phyloP scores from a whole-genome alignment of 1,140 invertebrate species.

The Solenopsis invicta region DNA sequence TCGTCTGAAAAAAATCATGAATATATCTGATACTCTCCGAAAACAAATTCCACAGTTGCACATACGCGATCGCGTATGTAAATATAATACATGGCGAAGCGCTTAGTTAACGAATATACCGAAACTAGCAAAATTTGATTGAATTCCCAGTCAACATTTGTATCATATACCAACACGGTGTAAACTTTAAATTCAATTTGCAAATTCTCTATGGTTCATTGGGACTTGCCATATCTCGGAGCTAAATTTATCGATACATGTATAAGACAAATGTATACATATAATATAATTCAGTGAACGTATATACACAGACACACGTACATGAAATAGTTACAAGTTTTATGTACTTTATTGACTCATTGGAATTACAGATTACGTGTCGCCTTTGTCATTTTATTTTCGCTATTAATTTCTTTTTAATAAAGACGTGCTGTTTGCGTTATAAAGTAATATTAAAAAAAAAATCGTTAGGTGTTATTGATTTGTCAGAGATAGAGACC shows the following conservation, averaged over 20 bases:
- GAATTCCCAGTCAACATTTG: slow-evolving; percentile 1
- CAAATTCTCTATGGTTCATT: background rate
- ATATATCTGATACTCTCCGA: background rate
- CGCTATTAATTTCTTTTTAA: background rate
- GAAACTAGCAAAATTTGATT: slow-evolving; percentile 25
- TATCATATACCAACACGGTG: slow-evolving; percentile 11
- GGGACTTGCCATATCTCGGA: background rate
- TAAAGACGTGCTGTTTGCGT: background rate
- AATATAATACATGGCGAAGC: background rate
- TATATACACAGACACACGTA: background rate
- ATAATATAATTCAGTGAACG: background rate
- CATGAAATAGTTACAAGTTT: background rate
- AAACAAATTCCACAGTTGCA: slow-evolving; percentile 14
- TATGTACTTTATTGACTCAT: background rate
- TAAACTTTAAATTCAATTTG: slow-evolving; percentile 31
- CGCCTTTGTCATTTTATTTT: background rate
- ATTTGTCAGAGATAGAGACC: slow-evolving; percentile 13
- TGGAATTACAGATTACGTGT: background rate
- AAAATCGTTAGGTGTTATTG: slow-evolving; percentile 32
- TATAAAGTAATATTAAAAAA: slow-evolving; percentile 12
- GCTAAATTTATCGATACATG: slow-evolving; percentile 7
- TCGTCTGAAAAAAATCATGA: slow-evolving; percentile 18
- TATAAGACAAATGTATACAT: background rate
- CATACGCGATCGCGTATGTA: background rate
- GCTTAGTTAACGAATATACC: slow-evolving; percentile 20